Percentiles rank a stretch among this genome's conserved stretches.
phyloP scores from a whole-genome alignment of 2,888 invertebrate species.

The Cantharis nigra region DNA sequence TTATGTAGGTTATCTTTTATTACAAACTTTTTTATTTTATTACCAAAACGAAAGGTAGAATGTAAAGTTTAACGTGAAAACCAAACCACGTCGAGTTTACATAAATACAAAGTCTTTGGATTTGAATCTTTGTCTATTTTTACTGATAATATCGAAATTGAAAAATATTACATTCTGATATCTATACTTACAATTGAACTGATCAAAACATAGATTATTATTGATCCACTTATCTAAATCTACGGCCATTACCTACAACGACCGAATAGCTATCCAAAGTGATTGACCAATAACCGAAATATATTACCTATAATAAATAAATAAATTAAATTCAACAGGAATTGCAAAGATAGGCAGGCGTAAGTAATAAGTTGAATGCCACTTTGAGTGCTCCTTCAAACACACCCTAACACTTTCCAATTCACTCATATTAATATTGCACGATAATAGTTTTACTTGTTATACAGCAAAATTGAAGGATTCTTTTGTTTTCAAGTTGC shows the following conservation, averaged over 20 bases:
- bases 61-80: too few relatives aligned
- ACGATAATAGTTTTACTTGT: background rate
- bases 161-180: too few relatives aligned
- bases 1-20: too few relatives aligned
- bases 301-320: background rate
- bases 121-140: too few relatives aligned
- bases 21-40: too few relatives aligned
- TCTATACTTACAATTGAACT: too few relatives aligned
- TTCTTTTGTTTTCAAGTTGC: background rate
- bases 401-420: background rate
- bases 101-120: too few relatives aligned
- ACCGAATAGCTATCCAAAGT: background rate
- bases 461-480: background rate
- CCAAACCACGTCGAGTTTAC: too few relatives aligned
- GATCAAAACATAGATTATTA: too few relatives aligned
- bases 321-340: too few relatives aligned
- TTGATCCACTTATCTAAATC: background rate
- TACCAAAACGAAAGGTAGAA: too few relatives aligned
- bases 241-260: background rate
- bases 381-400: background rate
- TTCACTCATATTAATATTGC: background rate
- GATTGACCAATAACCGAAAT: background rate
- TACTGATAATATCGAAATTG: too few relatives aligned
- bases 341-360: background rate
- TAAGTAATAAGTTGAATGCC: background rate